Conservation (phyloP, 2,888 invertebrate species). For the Morpho achilles region DNA sequence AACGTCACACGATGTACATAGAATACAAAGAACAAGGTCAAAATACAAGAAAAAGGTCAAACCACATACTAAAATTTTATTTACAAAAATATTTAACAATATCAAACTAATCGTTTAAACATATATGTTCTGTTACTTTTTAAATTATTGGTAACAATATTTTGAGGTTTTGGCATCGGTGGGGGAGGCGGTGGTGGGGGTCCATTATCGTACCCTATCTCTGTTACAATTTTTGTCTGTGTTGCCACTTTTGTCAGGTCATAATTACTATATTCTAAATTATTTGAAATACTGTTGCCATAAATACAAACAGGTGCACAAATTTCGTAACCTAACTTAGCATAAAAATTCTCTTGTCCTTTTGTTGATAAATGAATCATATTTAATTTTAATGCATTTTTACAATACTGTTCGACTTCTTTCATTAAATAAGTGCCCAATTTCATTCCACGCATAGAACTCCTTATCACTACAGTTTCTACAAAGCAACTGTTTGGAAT, state of each 20-base stretch:
- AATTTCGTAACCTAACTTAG: conserved; percentile 84
- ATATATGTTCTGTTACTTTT: conserved; percentile 62
- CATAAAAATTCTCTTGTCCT: conserved; percentile 87
- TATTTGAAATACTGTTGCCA: conserved; percentile 57
- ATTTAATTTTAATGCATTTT: conserved; percentile 78
- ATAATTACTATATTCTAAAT: conserved; percentile 31
- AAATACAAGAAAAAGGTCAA: too few species aligned
- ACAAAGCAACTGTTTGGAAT: conserved; percentile 86
- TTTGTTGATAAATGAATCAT: conserved; percentile 84
- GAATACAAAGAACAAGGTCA: too few species aligned
- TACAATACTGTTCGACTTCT: conserved; percentile 86
- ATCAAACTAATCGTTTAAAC: conserved; percentile 49
- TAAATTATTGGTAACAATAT: conserved; percentile 34
- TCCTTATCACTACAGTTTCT: conserved; percentile 89
- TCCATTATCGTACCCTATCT: conserved; percentile 11
- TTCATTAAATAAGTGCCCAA: conserved; percentile 87
- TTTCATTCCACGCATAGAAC: conserved; percentile 84
- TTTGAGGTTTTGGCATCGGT: conserved; percentile 54
- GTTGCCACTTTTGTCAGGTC: conserved; percentile 38
- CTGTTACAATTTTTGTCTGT: conserved; percentile 9
- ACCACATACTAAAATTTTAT: not conserved
- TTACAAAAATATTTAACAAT: conserved; percentile 1
- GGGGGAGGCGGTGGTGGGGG: conserved; percentile 54
- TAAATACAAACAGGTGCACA: conserved; percentile 86
- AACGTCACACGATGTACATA: too few species aligned